Percentiles rank a stretch among this genome's conserved stretches.
Conservation (phyloP, 2,113 vertebrate genomes). For the Onychostoma macrolepis region DNA sequence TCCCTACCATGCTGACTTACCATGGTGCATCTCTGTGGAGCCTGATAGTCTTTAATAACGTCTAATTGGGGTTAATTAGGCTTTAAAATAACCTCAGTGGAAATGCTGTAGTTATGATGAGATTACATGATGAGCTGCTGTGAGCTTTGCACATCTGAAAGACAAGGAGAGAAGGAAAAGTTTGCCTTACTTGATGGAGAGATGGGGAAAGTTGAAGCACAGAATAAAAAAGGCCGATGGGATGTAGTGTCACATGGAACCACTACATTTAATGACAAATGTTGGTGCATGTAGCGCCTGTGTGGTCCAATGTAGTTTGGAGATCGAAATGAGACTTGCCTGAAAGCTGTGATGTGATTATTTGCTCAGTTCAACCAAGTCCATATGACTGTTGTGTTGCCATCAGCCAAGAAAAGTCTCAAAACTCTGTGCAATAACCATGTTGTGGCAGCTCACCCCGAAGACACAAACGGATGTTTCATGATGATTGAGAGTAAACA, state of each 20-base stretch:
- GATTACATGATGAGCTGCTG: background rate
- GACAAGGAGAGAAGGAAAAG: background rate
- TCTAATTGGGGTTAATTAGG: constrained; percentile 75
- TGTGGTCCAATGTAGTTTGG: background rate
- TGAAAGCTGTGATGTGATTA: constrained; percentile 15
- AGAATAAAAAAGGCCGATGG: background rate
- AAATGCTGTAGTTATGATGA: background rate
- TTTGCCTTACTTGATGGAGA: background rate
- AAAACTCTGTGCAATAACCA: constrained; percentile 73
- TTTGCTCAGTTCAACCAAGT: background rate
- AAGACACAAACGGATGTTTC: constrained; percentile 12
- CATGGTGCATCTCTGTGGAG: constrained; percentile 38
- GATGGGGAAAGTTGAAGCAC: background rate
- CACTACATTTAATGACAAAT: constrained; percentile 12
- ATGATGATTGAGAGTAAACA: constrained; percentile 30
- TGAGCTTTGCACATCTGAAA: background rate
- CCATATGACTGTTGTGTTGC: background rate
- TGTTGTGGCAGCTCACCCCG: constrained; percentile 65
- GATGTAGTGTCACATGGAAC: background rate
- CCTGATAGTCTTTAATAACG: constrained; percentile 57
- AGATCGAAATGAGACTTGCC: background rate
- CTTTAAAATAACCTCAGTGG: constrained; percentile 68
- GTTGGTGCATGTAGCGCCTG: background rate
- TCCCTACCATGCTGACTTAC: background rate
- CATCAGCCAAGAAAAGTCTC: constrained; percentile 58